Conservation (phyloP, 2,888 invertebrate genomes). For the Pristionchus exspectatus region DNA sequence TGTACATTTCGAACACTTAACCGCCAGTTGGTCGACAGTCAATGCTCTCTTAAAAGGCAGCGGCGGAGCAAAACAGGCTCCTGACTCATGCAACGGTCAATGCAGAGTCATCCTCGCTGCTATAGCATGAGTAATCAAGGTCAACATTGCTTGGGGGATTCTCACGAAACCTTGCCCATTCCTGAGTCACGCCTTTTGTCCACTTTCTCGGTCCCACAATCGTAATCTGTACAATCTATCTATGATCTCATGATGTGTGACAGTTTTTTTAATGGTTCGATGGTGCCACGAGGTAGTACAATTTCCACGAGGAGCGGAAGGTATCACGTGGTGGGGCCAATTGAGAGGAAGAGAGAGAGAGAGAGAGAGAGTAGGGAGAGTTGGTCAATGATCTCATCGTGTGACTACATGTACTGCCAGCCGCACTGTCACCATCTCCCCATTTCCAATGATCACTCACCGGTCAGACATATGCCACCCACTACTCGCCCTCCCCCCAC, state of each 20-base stretch:
- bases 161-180: slow-evolving; percentile 27
- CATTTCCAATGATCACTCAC: not conserved
- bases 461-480: not conserved
- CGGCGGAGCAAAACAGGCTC: not conserved
- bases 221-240: not conserved
- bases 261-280: not conserved
- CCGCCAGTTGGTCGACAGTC: not conserved
- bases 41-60: not conserved
- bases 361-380: slow-evolving; percentile 50
- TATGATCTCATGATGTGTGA: not conserved
- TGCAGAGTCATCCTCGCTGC: not conserved
- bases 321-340: slow-evolving; percentile 28
- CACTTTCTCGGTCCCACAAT: not conserved
- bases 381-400: slow-evolving; percentile 35
- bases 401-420: not conserved
- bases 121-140: slow-evolving; percentile 49
- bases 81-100: slow-evolving; percentile 30
- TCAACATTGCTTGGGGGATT: slow-evolving; percentile 10
- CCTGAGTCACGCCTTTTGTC: slow-evolving; percentile 5
- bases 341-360: slow-evolving; percentile 44
- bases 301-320: not conserved
- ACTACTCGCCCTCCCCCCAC: not conserved
- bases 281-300: not conserved
- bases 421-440: not conserved
- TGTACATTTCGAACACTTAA: slow-evolving; percentile 10